Evolutionary conservation across 1,140 invertebrate genomes (phyloP), one percentile per base, ranked within the genome.

Genomic region (Procambarus virginalis): DNA sequence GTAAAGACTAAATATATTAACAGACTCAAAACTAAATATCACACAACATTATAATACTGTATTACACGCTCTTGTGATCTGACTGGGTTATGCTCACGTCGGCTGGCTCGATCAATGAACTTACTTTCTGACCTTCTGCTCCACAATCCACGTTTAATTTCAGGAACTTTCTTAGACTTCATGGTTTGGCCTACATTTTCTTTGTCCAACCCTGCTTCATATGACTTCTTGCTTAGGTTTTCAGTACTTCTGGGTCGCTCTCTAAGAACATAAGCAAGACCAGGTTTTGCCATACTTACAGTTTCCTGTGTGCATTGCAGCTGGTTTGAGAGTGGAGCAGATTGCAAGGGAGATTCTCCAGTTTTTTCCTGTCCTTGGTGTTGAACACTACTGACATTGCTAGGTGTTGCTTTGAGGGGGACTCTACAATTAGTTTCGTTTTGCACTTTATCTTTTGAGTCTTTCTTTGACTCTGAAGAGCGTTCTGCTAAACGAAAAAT

Each of bases 401-500:
- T 10, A 34, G 68, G 5, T 34, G 34, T 9, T 34, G n/a, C 22
- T 73, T 34, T 22, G 20, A 73, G 22, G 22, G 68, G 68, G 2
- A 22, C 22, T 73, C 22, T 73, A 73, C n/a, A 34, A 6, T 34
- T 22, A 73, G 20, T 73, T 34, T 73, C 68, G 8, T 73, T n/a
- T 34, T 4, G 68, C 20, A 73, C n/a, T 0, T 73, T 73, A 22
- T 73, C 68, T 73, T 22, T 73, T 0, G 8, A 8, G 45, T 73
- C 68, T 34, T 22, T 34, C n/a, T 34, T 73, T 20, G 68, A 0
- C 64, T 68, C 64, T 68, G 64, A 20, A 68, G 64, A 17, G 34
- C 34, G 34, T 68, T 68, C 64, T 73, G 10, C 83, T 49, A 91
- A 73, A 20, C 68, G n/a, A 82, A 85, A 91, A 45, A 86, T 81